A percentile compares a stretch with the other conserved stretches of the same genome.
phyloP scores from a whole-genome alignment of 2,797 vertebrate species.

The Epinephelus coioides region DNA sequence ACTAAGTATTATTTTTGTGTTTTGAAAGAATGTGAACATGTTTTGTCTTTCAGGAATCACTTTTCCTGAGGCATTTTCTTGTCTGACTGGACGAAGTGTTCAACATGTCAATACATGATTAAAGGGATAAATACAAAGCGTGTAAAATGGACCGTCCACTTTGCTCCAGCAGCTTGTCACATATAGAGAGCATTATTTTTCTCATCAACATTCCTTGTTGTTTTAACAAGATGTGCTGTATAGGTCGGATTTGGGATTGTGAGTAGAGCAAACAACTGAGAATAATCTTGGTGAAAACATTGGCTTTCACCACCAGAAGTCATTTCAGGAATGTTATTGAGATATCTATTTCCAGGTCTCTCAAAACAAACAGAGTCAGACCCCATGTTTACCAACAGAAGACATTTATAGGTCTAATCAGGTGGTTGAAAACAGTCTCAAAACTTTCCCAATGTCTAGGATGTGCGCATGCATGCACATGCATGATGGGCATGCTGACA shows the following conservation, averaged over 20 bases:
- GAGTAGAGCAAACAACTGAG: slow-evolving; percentile 65
- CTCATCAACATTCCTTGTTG: slow-evolving; percentile 12
- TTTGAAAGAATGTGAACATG: slow-evolving; percentile 15
- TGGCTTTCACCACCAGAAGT: slow-evolving; percentile 49
- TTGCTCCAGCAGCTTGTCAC: background rate
- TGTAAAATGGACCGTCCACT: background rate
- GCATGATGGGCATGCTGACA: slow-evolving; percentile 63
- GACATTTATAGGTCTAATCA: slow-evolving; percentile 73
- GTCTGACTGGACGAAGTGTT: slow-evolving; percentile 13
- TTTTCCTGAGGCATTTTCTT: slow-evolving; percentile 5
- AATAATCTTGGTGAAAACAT: slow-evolving; percentile 65
- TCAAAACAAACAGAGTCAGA: slow-evolving; percentile 70
- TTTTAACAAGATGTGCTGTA: background rate
- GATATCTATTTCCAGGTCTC: slow-evolving; percentile 73
- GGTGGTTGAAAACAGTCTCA: slow-evolving; percentile 79
- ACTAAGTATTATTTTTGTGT: background rate
- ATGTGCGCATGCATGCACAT: slow-evolving; percentile 76
- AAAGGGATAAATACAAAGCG: background rate
- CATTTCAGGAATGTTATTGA: slow-evolving; percentile 75
- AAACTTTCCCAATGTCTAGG: slow-evolving; percentile 79
- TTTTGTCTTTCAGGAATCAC: background rate
- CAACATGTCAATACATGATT: background rate
- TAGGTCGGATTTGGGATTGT: slow-evolving; percentile 47
- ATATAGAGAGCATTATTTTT: slow-evolving; percentile 21
- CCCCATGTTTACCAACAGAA: slow-evolving; percentile 77